Evolutionary conservation across 2,888 invertebrate genomes (phyloP), one percentile per base, ranked within the genome.

Genomic region (Allacma fusca): DNA sequence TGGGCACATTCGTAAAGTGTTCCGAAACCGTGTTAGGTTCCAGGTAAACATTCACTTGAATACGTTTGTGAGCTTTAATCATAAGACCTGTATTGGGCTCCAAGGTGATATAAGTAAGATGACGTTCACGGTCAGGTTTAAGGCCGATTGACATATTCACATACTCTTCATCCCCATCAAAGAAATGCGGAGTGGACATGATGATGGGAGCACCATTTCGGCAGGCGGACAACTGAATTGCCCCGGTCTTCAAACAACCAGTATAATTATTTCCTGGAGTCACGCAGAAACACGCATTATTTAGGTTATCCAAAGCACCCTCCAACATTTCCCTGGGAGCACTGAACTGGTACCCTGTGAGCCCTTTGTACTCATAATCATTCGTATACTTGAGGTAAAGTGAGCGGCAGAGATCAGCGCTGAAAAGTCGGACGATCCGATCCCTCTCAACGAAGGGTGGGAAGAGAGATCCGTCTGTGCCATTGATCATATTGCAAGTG

Each of bases 391-490:
- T 77, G 19, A 81, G 68, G 43, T 77, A 79, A 1, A 82, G 72
- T n/a, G 82, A 81, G 2, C 82, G 82, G 82, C 87, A 87, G 16
- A 87, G 78, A 75, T 87, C 86, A 1, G 85, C 84, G 13, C 85
- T 85, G 80, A 86, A 87, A 0, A 87, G 85, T 50, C 84, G 84
- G 9, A 87, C 71, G 0, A 83, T 82, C 21, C 86, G 84, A 40
- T 84, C 80, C 77, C 85, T 85, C 28, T 82, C 78, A 12, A 87
- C 82, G 65, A 85, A 85, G 0, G 87, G 87, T 13, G 85, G 85
- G 83, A 87, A 86, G 26, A 86, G 82, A 1, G 85, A 84, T 9
- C 87, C 87, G 80, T 87, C 87, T 0, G 86, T 86, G 4, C 87
- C 87, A 26, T 85, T 85, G 79, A 87, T 85, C 81, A 82, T 82